These are phyloP conservation scores for Lophotis ruficrista DNA, from an alignment of 2,113 vertebrate genomes.

Conservation along the genomic window DNA sequence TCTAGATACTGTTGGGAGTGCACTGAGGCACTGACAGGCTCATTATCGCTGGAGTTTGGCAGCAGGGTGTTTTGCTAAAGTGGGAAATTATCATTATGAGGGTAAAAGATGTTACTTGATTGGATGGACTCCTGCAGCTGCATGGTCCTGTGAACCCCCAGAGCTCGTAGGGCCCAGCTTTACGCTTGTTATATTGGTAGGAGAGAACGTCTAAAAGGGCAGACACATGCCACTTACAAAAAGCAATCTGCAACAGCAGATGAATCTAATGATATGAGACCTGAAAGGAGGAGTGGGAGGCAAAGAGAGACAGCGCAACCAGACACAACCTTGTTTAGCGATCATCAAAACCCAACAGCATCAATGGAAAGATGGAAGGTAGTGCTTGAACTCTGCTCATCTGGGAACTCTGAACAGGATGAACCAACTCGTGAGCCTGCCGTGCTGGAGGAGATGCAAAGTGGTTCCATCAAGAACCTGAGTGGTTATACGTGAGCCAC, in stretches of 20 bases:
- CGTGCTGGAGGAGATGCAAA: background rate
- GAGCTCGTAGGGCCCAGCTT: background rate
- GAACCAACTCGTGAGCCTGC: background rate
- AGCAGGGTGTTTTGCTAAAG: slow-evolving; percentile 66
- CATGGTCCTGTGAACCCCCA: slow-evolving; percentile 40
- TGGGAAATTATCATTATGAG: slow-evolving; percentile 69
- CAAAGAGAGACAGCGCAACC: background rate
- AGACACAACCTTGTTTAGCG: background rate
- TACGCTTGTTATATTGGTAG: background rate
- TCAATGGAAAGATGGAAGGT: background rate
- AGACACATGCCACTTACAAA: background rate
- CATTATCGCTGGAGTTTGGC: slow-evolving; percentile 63
- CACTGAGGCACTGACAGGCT: slow-evolving; percentile 56
- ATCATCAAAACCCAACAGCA: background rate
- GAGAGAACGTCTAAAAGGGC: background rate
- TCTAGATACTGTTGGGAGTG: slow-evolving; percentile 27
- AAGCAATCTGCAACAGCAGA: background rate
- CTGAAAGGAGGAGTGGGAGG: background rate
- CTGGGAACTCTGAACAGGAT: background rate
- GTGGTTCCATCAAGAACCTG: background rate
- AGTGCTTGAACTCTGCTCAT: accelerated
- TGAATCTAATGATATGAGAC: background rate
- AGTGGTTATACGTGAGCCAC: background rate
- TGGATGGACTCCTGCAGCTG: slow-evolving; percentile 65
- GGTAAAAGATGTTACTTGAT: slow-evolving; percentile 62